phyloP scores from a whole-genome alignment of 2,797 vertebrate species.

The Rhynchotus rufescens region DNA sequence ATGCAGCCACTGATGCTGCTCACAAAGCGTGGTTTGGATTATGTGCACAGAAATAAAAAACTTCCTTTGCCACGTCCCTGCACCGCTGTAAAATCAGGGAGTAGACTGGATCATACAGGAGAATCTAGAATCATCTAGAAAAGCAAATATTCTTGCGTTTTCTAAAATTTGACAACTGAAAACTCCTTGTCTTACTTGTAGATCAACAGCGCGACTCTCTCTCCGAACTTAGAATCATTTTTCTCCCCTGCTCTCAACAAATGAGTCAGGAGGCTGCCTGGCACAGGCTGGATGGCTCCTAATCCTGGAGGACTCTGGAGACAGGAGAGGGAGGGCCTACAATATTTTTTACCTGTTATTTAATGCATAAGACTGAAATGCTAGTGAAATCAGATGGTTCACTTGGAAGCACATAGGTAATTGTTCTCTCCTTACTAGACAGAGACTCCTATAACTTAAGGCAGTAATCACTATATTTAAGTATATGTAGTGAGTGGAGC shows the following conservation, averaged over 20 bases:
- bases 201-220: neutral
- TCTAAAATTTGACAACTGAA: neutral
- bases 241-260: neutral
- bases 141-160: neutral
- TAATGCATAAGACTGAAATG: neutral
- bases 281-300: neutral
- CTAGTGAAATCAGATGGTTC: neutral
- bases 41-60: neutral
- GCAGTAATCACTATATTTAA: neutral
- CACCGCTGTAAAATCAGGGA: neutral
- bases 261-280: neutral
- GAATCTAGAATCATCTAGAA: neutral
- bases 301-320: neutral
- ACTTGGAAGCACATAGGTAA: neutral
- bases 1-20: neutral
- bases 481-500: neutral
- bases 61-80: neutral
- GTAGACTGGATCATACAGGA: neutral
- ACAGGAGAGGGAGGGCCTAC: neutral
- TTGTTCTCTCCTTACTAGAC: neutral
- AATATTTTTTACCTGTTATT: neutral
- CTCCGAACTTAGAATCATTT: neutral
- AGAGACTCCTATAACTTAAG: neutral
- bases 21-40: fast-evolving
- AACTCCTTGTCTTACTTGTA: neutral